A percentile compares a stretch with the other conserved stretches of the same genome.
These are phyloP conservation scores for Microvelia longipes DNA, from an alignment of 1,140 invertebrate genomes.

Conservation along the genomic window DNA sequence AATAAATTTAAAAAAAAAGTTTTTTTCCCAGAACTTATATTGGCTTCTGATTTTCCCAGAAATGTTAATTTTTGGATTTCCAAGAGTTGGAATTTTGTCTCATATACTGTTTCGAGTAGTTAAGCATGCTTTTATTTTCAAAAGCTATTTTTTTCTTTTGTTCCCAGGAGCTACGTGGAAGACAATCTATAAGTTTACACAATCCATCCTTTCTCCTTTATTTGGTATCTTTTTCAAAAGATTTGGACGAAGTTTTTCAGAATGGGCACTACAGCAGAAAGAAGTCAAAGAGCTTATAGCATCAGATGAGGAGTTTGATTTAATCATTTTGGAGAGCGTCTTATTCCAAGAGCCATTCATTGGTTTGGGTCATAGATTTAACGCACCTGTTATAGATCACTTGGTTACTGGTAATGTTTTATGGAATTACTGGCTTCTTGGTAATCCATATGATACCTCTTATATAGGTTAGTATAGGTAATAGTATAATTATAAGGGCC, in stretches of 20 bases:
- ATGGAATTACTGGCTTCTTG: slow-evolving; percentile 4
- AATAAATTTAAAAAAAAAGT: too few relatives aligned
- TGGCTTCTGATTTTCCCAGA: too few relatives aligned
- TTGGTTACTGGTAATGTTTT: background rate
- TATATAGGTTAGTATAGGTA: slow-evolving; percentile 6
- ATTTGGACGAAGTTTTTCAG: background rate
- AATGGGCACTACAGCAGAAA: background rate
- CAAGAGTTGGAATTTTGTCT: too few relatives aligned
- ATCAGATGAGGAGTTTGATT: slow-evolving; percentile 21
- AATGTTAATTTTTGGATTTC: too few relatives aligned
- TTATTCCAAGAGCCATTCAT: slow-evolving; percentile 25
- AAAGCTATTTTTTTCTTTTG: too few relatives aligned
- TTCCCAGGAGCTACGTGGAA: too few relatives aligned
- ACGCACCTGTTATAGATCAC: slow-evolving; percentile 20
- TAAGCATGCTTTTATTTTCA: too few relatives aligned
- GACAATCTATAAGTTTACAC: background rate
- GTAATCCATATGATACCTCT: slow-evolving; percentile 13
- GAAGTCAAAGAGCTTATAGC: background rate
- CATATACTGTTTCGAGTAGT: too few relatives aligned
- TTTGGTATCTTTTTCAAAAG: background rate
- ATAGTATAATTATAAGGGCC: background rate
- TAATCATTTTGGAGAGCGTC: slow-evolving; percentile 24
- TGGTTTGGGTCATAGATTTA: slow-evolving; percentile 22
- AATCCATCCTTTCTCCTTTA: background rate
- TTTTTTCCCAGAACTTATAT: too few relatives aligned